Conservation (phyloP, 1,140 invertebrate species). For the Drosophila parvula region DNA sequence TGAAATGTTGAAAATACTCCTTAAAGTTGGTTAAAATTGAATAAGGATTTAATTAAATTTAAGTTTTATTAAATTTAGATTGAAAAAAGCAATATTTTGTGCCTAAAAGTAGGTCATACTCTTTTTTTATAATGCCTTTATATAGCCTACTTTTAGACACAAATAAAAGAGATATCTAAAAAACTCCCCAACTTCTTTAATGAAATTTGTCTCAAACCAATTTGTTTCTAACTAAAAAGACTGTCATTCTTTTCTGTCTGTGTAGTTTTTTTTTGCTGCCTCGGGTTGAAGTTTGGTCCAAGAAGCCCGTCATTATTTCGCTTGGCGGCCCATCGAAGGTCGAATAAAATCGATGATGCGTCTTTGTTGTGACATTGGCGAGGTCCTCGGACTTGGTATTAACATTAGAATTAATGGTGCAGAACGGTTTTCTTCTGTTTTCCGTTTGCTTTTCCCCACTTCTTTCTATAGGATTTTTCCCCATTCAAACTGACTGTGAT, state of each 20-base stretch:
- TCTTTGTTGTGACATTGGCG: slow-evolving; percentile 51
- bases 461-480: slow-evolving; percentile 9
- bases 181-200: not conserved
- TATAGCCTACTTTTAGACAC: not conserved
- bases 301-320: slow-evolving; percentile 67
- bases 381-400: slow-evolving; percentile 63
- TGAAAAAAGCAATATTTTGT: not conserved
- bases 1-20: not conserved
- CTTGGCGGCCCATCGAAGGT: slow-evolving; percentile 77
- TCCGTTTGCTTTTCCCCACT: slow-evolving; percentile 42
- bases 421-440: slow-evolving; percentile 55
- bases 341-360: slow-evolving; percentile 75
- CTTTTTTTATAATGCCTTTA: no score
- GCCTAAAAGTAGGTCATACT: not conserved
- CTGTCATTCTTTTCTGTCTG: not conserved
- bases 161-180: not conserved
- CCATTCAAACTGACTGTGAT: slow-evolving; percentile 25
- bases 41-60: no score
- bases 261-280: not conserved
- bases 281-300: slow-evolving; percentile 23
- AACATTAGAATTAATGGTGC: slow-evolving; percentile 81
- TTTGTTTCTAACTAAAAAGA: not conserved
- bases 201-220: no score
- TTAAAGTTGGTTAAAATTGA: not conserved
- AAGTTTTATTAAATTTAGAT: not conserved